These are phyloP conservation scores for Sebastes hopkinsi DNA, from an alignment of 2,797 vertebrate genomes.

Conservation along the genomic window DNA sequence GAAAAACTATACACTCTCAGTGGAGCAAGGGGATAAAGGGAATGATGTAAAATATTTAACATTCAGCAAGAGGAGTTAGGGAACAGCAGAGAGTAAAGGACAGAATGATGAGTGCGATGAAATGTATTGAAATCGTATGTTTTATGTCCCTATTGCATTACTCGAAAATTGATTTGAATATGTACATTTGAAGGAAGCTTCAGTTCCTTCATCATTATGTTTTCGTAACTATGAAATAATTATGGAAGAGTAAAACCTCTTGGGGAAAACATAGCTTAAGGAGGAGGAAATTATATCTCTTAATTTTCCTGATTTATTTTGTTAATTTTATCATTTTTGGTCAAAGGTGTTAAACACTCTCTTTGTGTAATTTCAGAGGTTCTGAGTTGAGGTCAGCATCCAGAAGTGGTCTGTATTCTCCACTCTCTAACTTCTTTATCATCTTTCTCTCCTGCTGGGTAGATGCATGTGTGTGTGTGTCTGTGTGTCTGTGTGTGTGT, in stretches of 20 bases:
- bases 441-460: slow-evolving; percentile 65
- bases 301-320: background rate
- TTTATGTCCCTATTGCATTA: background rate
- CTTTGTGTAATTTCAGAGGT: slow-evolving; percentile 27
- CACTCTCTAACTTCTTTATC: slow-evolving; percentile 82
- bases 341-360: slow-evolving; percentile 18
- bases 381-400: slow-evolving; percentile 65
- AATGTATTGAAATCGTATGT: background rate
- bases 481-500: slow-evolving; percentile 38
- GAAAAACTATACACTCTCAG: slow-evolving; percentile 8
- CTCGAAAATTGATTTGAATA: background rate
- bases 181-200: background rate
- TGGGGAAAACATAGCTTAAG: background rate
- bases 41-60: slow-evolving; percentile 26
- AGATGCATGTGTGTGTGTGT: slow-evolving; percentile 13
- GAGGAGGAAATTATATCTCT: background rate
- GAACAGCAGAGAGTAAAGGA: background rate
- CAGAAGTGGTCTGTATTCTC: slow-evolving; percentile 67
- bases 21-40: slow-evolving; percentile 1
- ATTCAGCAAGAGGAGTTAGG: slow-evolving; percentile 7
- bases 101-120: background rate
- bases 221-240: background rate
- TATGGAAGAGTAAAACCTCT: background rate
- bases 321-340: background rate
- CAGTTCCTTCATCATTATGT: background rate